Conservation (phyloP, 2,888 invertebrate genomes). For the Ptychoptera albimana region DNA sequence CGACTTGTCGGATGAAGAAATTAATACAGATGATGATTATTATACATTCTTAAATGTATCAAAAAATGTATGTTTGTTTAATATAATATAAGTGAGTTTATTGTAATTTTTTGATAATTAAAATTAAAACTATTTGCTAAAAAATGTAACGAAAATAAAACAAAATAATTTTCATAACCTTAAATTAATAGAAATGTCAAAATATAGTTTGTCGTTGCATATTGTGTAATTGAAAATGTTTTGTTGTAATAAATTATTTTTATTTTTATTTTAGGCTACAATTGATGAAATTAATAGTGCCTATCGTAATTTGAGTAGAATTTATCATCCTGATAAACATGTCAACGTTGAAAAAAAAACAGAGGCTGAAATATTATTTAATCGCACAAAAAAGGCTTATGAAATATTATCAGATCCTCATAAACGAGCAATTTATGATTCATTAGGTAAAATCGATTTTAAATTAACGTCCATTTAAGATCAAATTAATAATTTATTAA, state of each 20-base stretch:
- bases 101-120: not conserved
- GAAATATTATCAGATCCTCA: conserved; percentile 91
- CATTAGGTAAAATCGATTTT: conserved; percentile 69
- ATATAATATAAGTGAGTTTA: not conserved
- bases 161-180: conserved; percentile 1
- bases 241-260: conserved; percentile 13
- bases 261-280: conserved; percentile 50
- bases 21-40: conserved; percentile 60
- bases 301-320: conserved; percentile 76
- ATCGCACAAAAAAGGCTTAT: conserved; percentile 84
- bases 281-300: conserved; percentile 86
- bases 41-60: conserved; percentile 77
- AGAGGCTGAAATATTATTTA: conserved; percentile 85
- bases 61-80: conserved; percentile 48
- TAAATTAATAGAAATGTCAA: not conserved
- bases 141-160: conserved; percentile 10
- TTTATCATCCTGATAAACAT: conserved; percentile 97
- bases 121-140: not conserved
- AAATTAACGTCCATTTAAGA: conserved; percentile 36
- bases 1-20: not conserved
- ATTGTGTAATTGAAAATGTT: too few species aligned
- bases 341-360: conserved; percentile 62
- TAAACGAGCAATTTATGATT: conserved; percentile 89
- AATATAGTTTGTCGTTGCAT: too few species aligned
- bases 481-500: too few species aligned